Conservation (phyloP, 1,140 invertebrate genomes). For the Aphaenogaster rudis region DNA sequence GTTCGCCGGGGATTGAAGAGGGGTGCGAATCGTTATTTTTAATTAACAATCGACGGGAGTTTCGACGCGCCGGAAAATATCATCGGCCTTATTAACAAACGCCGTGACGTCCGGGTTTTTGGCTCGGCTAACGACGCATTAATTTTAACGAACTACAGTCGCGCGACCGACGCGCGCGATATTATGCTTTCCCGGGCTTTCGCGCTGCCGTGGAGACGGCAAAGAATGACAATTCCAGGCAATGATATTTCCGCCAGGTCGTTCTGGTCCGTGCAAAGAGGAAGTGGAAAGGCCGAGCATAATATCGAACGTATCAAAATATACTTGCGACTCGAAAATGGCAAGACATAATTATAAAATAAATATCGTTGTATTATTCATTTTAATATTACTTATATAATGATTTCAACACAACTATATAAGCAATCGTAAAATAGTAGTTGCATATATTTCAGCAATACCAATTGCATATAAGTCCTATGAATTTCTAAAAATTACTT, state of each 20-base stretch:
- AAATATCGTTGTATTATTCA: neutral
- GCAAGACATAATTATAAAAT: neutral
- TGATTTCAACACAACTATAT: neutral
- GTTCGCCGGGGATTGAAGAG: neutral
- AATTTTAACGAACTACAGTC: constrained; percentile 73
- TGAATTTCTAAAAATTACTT: constrained; percentile 1
- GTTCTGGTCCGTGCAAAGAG: neutral
- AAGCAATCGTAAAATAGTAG: neutral
- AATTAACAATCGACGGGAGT: constrained; percentile 73
- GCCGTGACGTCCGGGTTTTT: constrained; percentile 26
- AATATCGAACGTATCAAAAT: neutral
- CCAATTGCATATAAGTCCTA: neutral
- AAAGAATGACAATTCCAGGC: constrained; percentile 13
- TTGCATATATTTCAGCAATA: neutral
- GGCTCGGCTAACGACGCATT: constrained; percentile 69
- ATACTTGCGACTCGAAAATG: neutral
- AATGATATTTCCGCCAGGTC: constrained; percentile 46
- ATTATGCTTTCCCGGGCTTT: constrained; percentile 13
- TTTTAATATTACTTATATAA: neutral
- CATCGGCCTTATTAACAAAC: constrained; percentile 69
- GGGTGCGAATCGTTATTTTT: constrained; percentile 73
- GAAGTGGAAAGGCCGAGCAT: neutral
- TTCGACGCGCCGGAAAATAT: constrained; percentile 65
- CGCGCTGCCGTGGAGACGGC: constrained; percentile 2
- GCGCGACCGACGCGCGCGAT: constrained; percentile 28